These are phyloP conservation scores for Choloepus didactylus DNA, from an alignment of 2,797 vertebrate genomes.

Conservation along the genomic window DNA sequence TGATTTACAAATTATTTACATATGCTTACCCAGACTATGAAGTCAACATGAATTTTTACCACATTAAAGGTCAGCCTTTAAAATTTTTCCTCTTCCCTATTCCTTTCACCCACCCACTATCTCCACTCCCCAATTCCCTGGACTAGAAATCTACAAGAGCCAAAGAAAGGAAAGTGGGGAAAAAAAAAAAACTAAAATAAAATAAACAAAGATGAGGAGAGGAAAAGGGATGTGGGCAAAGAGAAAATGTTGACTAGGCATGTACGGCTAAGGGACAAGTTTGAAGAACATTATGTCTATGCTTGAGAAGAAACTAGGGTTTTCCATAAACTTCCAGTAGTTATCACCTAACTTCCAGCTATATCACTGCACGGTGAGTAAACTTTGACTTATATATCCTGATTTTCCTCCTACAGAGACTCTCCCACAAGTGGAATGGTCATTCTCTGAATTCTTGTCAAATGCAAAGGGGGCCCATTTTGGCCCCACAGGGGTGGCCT, in stretches of 20 bases:
- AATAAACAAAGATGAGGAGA: constrained; percentile 63
- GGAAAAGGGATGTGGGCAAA: constrained; percentile 74
- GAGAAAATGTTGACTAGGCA: constrained; percentile 62
- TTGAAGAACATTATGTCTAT: neutral
- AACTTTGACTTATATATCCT: neutral
- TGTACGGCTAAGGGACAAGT: neutral
- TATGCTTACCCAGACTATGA: constrained; percentile 79
- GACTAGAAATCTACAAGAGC: constrained; percentile 61
- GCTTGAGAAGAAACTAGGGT: neutral
- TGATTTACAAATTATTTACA: constrained; percentile 81
- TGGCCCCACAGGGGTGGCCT: neutral
- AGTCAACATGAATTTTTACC: constrained; percentile 77
- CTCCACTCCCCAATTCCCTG: constrained; percentile 61
- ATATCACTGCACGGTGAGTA: neutral
- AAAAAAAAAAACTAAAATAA: neutral
- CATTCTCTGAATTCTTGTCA: constrained; percentile 63
- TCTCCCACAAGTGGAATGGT: neutral
- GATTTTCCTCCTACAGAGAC: neutral
- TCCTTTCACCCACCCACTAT: constrained; percentile 75
- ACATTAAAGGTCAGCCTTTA: constrained; percentile 74
- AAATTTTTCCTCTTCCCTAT: constrained; percentile 63
- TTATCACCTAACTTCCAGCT: neutral
- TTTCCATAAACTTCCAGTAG: constrained; percentile 50
- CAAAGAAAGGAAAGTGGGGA: constrained; percentile 40
- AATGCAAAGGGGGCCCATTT: neutral